These are phyloP conservation scores for Bufotes viridis DNA, from an alignment of 2,797 vertebrate genomes.

Conservation along the genomic window DNA sequence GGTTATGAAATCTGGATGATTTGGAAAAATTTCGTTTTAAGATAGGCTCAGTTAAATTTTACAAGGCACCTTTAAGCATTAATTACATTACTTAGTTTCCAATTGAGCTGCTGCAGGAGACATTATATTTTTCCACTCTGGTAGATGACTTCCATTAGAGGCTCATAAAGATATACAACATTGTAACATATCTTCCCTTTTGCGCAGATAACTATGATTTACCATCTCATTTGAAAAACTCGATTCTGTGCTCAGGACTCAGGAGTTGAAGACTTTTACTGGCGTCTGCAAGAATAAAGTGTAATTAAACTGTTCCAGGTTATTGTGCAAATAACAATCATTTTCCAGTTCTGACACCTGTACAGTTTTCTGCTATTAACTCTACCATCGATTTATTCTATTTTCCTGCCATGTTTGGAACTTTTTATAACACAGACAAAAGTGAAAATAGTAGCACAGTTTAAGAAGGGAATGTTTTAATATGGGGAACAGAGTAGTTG, in stretches of 20 bases:
- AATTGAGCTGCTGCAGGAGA: conserved; percentile 50
- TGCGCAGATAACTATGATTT: conserved; percentile 55
- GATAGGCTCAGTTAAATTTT: conserved; percentile 44
- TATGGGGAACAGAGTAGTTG: neutral
- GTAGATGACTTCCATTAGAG: conserved; percentile 53
- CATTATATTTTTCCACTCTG: conserved; percentile 61
- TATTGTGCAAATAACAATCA: conserved; percentile 33
- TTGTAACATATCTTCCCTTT: conserved; percentile 51
- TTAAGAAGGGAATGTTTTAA: neutral
- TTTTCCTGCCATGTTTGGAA: neutral
- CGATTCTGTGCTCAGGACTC: conserved; percentile 33
- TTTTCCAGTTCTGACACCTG: conserved; percentile 15
- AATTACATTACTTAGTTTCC: conserved; percentile 58
- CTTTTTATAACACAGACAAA: neutral
- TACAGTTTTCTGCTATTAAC: neutral
- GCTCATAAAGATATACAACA: conserved; percentile 52
- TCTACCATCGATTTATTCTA: neutral
- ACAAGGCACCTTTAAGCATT: conserved; percentile 49
- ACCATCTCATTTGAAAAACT: conserved; percentile 44
- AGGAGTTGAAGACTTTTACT: conserved; percentile 21
- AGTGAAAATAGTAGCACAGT: neutral
- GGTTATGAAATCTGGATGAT: conserved; percentile 16
- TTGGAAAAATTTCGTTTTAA: conserved; percentile 42
- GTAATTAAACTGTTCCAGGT: conserved; percentile 28
- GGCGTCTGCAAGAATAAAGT: conserved; percentile 14